A percentile compares a stretch with the other conserved stretches of the same genome.
phyloP scores from a whole-genome alignment of 2,797 vertebrate genomes.

The Phoeniculus purpureus region DNA sequence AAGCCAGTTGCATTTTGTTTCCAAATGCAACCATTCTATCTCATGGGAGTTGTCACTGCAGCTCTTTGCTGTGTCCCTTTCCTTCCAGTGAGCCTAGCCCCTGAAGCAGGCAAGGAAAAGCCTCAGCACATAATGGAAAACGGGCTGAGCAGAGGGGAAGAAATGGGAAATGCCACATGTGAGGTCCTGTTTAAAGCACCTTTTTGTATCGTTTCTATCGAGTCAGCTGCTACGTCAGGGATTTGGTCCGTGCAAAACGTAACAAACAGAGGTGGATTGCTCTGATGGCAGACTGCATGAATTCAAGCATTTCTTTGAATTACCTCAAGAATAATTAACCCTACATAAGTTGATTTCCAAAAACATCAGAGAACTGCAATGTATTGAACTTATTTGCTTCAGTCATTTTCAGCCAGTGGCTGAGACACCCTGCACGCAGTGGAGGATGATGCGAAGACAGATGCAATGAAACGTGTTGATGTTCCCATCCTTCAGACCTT shows the following conservation, averaged over 20 bases:
- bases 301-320: background rate
- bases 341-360: background rate
- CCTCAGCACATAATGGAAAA: accelerated
- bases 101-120: background rate
- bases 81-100: background rate
- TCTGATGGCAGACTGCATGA: background rate
- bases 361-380: background rate
- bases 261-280: background rate
- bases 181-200: background rate
- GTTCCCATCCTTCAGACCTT: background rate
- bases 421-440: background rate
- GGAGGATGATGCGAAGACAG: background rate
- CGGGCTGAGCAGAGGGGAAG: accelerated
- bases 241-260: background rate
- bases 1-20: background rate
- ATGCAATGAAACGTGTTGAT: background rate
- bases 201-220: too few species aligned
- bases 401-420: background rate
- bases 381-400: background rate
- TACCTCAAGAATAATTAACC: background rate
- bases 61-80: background rate
- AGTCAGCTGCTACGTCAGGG: background rate
- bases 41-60: background rate
- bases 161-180: background rate
- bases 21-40: background rate